Evolutionary conservation across 1,140 invertebrate genomes (phyloP).

Genomic region (Leguminivora glycinivorella): DNA sequence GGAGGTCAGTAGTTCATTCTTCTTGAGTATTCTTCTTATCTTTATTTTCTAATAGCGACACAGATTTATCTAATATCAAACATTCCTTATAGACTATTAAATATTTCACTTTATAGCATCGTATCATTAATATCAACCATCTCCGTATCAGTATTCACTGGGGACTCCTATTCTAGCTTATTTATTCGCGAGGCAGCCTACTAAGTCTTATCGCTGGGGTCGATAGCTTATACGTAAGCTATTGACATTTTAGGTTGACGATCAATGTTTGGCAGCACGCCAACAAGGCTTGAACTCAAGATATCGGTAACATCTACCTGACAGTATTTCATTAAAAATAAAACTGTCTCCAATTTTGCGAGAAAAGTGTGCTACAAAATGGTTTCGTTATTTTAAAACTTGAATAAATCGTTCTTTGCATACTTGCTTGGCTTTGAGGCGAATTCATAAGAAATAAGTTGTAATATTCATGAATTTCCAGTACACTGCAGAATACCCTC

Average conservation of each 20-base stretch:
- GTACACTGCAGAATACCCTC: neutral
- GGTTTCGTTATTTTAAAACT: neutral
- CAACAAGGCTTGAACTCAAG: constrained; percentile 33
- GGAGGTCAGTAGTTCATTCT: no score
- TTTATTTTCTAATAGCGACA: no score
- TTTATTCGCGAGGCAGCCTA: constrained; percentile 9
- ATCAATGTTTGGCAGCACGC: constrained; percentile 50
- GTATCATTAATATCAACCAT: neutral
- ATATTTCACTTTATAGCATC: no score
- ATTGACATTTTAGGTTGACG: constrained; percentile 53
- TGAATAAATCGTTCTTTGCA: neutral
- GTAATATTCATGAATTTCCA: neutral
- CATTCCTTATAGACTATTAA: no score
- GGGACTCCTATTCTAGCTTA: neutral
- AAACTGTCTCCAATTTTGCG: neutral
- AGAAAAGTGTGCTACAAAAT: neutral
- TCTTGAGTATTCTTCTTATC: no score
- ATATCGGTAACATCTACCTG: constrained; percentile 17
- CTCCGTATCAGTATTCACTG: neutral
- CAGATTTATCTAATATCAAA: no score
- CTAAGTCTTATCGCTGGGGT: constrained; percentile 24
- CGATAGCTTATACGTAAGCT: constrained; percentile 38
- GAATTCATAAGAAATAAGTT: neutral
- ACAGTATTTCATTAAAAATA: constrained; percentile 21
- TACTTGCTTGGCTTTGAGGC: neutral